Percentiles rank a stretch among this genome's conserved stretches.
Conservation (phyloP, 2,888 invertebrate genomes). For the Eupithecia tripunctaria region DNA sequence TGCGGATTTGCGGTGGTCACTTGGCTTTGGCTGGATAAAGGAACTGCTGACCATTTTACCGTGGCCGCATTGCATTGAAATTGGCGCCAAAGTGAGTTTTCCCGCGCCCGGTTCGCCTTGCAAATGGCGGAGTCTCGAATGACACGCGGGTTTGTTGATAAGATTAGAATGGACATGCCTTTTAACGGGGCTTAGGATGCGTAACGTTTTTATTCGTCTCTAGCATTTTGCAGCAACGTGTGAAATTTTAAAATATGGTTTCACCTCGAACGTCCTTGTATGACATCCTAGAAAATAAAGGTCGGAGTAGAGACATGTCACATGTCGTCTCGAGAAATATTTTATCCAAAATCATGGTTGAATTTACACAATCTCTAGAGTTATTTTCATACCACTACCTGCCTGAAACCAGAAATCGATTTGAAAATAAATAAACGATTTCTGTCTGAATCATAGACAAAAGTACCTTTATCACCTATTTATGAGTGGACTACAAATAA, state of each 20-base stretch:
- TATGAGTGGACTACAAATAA: no score
- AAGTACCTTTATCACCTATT: no score
- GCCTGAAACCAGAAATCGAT: no score
- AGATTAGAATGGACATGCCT: constrained; percentile 36
- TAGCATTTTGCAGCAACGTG: neutral
- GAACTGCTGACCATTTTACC: constrained; percentile 50
- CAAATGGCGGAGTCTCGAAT: constrained; percentile 81
- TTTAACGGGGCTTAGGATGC: constrained; percentile 21
- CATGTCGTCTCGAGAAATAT: neutral
- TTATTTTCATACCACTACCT: no score
- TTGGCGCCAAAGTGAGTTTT: constrained; percentile 83
- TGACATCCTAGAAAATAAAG: neutral
- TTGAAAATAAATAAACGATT: no score
- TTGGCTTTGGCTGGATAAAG: constrained; percentile 28
- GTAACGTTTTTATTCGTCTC: constrained; percentile 12
- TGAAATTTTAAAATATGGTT: neutral
- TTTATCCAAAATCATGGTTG: neutral
- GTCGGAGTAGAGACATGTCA: neutral
- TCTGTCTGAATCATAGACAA: no score
- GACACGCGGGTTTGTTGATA: constrained; percentile 65
- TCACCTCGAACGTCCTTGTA: neutral
- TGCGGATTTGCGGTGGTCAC: constrained; percentile 56
- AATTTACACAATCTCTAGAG: neutral
- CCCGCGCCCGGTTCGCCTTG: constrained; percentile 82
- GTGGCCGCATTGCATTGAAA: constrained; percentile 71